Base-by-base conservation (phyloP, 2,113 vertebrate genomes). In the Atherinomorus stipes region DNA sequence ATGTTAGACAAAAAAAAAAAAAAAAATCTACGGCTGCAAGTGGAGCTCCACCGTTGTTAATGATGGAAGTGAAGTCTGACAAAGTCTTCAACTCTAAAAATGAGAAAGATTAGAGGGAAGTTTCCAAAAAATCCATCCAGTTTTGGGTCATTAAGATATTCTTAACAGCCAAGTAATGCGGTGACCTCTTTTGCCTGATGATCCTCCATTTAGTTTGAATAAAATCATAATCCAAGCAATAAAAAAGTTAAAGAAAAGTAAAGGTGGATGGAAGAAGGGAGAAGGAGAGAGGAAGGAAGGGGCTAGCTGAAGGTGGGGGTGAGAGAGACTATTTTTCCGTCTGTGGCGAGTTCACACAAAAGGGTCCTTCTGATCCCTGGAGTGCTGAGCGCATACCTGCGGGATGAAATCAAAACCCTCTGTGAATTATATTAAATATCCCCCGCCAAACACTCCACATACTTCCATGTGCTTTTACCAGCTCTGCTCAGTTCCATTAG, bases 351-450 rank as follows among this genome's bases (percentile, higher is more conserved):
- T 85, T 90, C 85, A 85, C 85, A 93, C 84, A 93, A 92, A 90
- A 89, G 82, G 85, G 83, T 82, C 83, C 83, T 83, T 90, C 86
- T 90, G 87, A 89, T 90, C 76, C 85, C 75, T 60, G 81, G 89
- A 88, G 86, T 81, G 71, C 83, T 38, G 82, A 84, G 83, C 78
- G 82, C 90, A 94, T 93, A 93, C 91, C 88, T 92, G 91, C n/a
- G 83, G 93, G 90, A 93, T 92, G 86, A 93, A 93, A 92, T 91
- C 80, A 90, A 93, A 93, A 86, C 89, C 90, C 83, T 87, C 76
- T 63, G 87, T 85, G 90, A 92, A 89, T 92, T 92, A 86, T 91
- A 89, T 87, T 86, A 85, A 88, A 83, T 64, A 87, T 80, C 67
- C 80, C 65, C 72, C 75, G 84, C 88, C 90, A 87, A 85, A 85